Conservation (phyloP, 2,797 vertebrate species). For the Notamacropus eugenii region DNA sequence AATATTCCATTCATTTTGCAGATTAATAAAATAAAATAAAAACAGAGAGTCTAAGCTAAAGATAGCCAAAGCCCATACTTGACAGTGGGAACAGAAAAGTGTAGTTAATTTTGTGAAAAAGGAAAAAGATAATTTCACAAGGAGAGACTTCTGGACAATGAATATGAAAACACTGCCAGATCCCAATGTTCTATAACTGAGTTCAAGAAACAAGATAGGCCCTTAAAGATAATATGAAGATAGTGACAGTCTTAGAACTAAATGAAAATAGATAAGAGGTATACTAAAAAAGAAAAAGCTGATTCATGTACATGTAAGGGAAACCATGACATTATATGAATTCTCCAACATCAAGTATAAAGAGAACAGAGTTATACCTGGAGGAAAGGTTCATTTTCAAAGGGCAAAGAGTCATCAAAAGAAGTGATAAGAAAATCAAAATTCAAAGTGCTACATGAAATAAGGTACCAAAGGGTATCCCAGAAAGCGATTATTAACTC, state of each 20-base stretch:
- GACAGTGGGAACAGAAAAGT: background rate
- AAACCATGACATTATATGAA: constrained; percentile 25
- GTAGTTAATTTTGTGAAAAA: background rate
- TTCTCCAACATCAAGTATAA: background rate
- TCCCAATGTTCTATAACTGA: background rate
- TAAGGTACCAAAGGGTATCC: background rate
- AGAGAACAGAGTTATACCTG: background rate
- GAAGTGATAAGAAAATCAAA: constrained; percentile 7
- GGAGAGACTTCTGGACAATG: background rate
- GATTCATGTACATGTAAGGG: constrained; percentile 29
- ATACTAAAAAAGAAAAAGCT: background rate
- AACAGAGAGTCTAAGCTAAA: background rate
- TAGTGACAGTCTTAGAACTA: background rate
- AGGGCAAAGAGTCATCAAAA: background rate
- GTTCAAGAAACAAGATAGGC: constrained; percentile 15
- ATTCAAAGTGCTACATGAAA: background rate
- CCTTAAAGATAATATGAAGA: constrained; percentile 24
- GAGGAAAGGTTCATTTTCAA: constrained; percentile 18
- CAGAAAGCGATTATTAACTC: constrained; percentile 3
- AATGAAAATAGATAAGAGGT: constrained; percentile 8
- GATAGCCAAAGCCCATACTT: background rate
- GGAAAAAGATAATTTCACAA: background rate
- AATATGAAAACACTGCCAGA: background rate
- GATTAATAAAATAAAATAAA: background rate
- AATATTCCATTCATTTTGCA: background rate